These are phyloP conservation scores for Drosophila nigromelanica DNA, from an alignment of 1,140 invertebrate genomes.

Conservation along the genomic window DNA sequence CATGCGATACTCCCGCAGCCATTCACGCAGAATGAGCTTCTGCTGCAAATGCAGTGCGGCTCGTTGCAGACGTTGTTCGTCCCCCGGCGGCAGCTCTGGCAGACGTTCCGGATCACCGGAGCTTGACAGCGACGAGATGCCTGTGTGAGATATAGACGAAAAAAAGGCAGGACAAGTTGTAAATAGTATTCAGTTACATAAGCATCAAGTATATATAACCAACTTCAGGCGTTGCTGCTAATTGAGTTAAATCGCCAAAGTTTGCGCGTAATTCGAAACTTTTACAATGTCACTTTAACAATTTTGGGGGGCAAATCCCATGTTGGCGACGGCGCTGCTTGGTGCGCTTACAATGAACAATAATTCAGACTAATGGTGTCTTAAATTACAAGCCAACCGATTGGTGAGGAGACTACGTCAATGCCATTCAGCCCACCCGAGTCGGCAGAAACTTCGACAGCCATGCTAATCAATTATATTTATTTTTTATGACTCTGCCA, in stretches of 20 bases:
- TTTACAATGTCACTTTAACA: slow-evolving; percentile 32
- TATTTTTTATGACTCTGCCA: slow-evolving; percentile 72
- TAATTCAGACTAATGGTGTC: slow-evolving; percentile 58
- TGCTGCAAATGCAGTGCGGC: slow-evolving; percentile 91
- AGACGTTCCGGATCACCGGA: slow-evolving; percentile 88
- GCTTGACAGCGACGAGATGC: slow-evolving; percentile 91
- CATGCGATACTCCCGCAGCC: slow-evolving; percentile 90
- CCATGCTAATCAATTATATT: slow-evolving; percentile 76
- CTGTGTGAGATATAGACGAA: slow-evolving; percentile 85
- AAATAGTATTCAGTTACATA: slow-evolving; percentile 1
- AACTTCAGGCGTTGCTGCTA: slow-evolving; percentile 51
- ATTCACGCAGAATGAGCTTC: slow-evolving; percentile 91
- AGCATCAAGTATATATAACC: not conserved
- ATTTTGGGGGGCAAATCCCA: no score
- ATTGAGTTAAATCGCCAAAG: slow-evolving; percentile 71
- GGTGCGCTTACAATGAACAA: slow-evolving; percentile 3
- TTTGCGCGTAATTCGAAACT: slow-evolving; percentile 52
- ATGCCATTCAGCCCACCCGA: slow-evolving; percentile 22
- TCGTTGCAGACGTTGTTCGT: slow-evolving; percentile 90
- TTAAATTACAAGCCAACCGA: slow-evolving; percentile 66
- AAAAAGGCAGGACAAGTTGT: not conserved
- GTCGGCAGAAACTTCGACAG: slow-evolving; percentile 26
- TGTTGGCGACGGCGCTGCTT: no score
- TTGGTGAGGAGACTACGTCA: slow-evolving; percentile 67
- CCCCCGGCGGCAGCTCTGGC: slow-evolving; percentile 90